Percentiles rank a stretch among this genome's conserved stretches.
Evolutionary conservation across 2,797 vertebrate genomes (phyloP).

Genomic region (Sternotherus odoratus): DNA sequence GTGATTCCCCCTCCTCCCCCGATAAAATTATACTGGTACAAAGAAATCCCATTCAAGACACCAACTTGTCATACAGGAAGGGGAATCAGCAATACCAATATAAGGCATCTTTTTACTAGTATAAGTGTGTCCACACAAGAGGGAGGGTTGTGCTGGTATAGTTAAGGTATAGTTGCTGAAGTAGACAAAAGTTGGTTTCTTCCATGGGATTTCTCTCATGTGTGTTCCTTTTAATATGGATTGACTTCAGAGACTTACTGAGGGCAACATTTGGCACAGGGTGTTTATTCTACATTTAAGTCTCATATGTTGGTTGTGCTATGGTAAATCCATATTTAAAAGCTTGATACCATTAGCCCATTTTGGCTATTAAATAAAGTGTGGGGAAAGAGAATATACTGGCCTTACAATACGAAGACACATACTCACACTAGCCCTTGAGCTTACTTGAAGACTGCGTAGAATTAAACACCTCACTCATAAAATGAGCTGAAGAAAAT

Average conservation of each 20-base stretch:
- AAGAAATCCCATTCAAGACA: not conserved
- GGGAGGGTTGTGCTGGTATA: not conserved
- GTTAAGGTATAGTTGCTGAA: not conserved
- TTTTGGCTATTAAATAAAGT: constrained; percentile 61
- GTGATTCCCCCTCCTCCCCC: not conserved
- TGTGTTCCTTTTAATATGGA: constrained; percentile 7
- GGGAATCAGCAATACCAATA: not conserved
- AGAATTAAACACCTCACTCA: not conserved
- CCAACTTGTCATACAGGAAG: not conserved
- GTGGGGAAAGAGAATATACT: constrained; percentile 27
- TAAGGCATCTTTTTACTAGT: not conserved
- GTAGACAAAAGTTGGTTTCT: not conserved
- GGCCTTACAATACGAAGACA: constrained; percentile 1
- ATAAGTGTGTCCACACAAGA: not conserved
- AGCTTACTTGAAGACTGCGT: not conserved
- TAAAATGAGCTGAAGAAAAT: not conserved
- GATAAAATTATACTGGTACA: not conserved
- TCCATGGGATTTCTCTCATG: not conserved
- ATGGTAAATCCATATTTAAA: constrained; percentile 33
- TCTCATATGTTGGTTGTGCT: not conserved
- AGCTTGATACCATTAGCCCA: constrained; percentile 28
- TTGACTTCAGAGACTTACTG: not conserved
- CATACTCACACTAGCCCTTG: not conserved
- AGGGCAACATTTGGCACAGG: constrained; percentile 13
- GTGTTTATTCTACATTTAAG: not conserved